Evolutionary conservation across 2,113 vertebrate species (phyloP).

Genomic region (Anhinga anhinga): DNA sequence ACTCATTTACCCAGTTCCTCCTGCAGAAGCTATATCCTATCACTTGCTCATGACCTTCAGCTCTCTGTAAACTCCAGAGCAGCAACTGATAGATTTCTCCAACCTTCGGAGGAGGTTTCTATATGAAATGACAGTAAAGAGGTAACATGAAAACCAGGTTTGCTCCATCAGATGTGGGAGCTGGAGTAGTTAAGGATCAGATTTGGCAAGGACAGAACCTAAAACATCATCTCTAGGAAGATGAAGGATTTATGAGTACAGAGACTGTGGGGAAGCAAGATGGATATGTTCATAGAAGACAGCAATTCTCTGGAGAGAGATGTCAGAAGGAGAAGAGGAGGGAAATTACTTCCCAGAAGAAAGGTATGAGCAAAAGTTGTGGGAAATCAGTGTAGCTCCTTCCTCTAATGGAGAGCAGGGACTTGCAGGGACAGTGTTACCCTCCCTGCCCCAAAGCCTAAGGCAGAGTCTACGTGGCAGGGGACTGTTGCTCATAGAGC

Average conservation of each 20-base stretch:
- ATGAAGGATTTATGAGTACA: conserved; percentile 51
- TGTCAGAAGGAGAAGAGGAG: neutral
- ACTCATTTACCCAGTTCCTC: neutral
- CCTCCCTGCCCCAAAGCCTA: neutral
- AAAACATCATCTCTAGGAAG: neutral
- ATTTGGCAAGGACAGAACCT: neutral
- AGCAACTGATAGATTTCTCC: neutral
- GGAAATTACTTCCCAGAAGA: neutral
- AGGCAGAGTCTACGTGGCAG: neutral
- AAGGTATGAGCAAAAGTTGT: neutral
- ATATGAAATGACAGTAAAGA: neutral
- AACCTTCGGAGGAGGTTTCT: neutral
- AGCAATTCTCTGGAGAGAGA: conserved; percentile 11
- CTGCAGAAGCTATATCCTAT: neutral
- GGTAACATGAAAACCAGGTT: neutral
- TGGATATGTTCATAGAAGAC: neutral
- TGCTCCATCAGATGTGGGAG: neutral
- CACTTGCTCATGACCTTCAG: neutral
- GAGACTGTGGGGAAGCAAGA: conserved; percentile 1
- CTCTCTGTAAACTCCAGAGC: neutral
- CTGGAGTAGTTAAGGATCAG: neutral
- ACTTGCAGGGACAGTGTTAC: neutral
- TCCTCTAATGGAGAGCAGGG: neutral
- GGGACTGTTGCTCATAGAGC: neutral
- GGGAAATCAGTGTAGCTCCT: neutral